Conservation (phyloP, 1,140 invertebrate species). For the Eciton burchellii region DNA sequence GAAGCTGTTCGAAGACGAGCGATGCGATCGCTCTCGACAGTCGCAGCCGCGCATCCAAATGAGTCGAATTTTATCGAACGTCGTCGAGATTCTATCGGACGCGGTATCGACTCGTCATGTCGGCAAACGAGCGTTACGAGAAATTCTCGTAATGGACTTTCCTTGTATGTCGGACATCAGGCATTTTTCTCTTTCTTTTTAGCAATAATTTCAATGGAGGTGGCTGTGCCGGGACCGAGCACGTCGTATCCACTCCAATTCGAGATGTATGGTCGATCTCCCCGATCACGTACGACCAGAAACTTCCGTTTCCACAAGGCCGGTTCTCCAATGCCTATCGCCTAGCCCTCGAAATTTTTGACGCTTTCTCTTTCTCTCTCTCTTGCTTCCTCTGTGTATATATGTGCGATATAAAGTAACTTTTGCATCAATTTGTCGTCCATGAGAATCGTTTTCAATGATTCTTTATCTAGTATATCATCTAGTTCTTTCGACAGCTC, state of each 20-base stretch:
- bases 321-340: slow-evolving; percentile 46
- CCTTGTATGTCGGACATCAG: slow-evolving; percentile 64
- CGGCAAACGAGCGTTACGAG: slow-evolving; percentile 54
- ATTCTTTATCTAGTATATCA: too few relatives aligned
- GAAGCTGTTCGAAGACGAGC: background rate
- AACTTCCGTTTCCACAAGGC: slow-evolving; percentile 57
- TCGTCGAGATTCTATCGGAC: too few relatives aligned
- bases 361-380: background rate
- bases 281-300: slow-evolving; percentile 69
- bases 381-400: too few relatives aligned
- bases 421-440: too few relatives aligned
- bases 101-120: slow-evolving; percentile 55
- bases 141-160: slow-evolving; percentile 72
- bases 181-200: slow-evolving; percentile 68
- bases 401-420: background rate
- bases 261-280: slow-evolving; percentile 69
- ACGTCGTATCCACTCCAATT: slow-evolving; percentile 47
- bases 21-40: background rate
- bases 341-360: slow-evolving; percentile 32
- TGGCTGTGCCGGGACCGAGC: slow-evolving; percentile 42
- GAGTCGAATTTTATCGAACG: slow-evolving; percentile 39
- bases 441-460: too few relatives aligned
- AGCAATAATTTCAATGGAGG: slow-evolving; percentile 71
- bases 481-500: too few relatives aligned
- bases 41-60: slow-evolving; percentile 36